Conservation (phyloP, 2,113 vertebrate genomes). For the Maylandia zebra region DNA sequence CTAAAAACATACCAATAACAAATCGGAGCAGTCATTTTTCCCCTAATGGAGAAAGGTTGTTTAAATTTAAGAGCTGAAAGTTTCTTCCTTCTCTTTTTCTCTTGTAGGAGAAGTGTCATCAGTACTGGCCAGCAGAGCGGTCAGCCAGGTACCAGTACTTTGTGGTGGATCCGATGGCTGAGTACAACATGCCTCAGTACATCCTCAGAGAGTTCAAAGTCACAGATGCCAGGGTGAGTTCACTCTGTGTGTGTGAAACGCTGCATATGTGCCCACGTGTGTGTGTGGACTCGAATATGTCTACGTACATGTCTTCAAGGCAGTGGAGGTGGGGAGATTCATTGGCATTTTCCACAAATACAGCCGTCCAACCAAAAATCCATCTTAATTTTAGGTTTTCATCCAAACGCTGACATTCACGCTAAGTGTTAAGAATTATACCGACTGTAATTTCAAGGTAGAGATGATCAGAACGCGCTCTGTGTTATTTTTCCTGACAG, state of each 20-base stretch:
- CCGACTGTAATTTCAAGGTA: slow-evolving; percentile 33
- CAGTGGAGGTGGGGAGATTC: neutral
- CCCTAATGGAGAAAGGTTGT: neutral
- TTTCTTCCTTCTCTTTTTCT: neutral
- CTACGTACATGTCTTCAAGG: neutral
- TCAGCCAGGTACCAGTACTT: slow-evolving; percentile 97
- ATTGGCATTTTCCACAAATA: slow-evolving; percentile 8
- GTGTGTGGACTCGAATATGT: neutral
- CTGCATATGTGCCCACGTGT: neutral
- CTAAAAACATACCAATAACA: neutral
- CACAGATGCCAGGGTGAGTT: slow-evolving; percentile 85
- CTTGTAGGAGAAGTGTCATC: slow-evolving; percentile 89
- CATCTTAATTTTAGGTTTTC: slow-evolving; percentile 22
- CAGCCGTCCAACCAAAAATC: slow-evolving; percentile 4
- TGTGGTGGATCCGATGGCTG: slow-evolving; percentile 95
- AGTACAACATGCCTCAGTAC: slow-evolving; percentile 98
- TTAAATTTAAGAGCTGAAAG: neutral
- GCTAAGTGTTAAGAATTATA: slow-evolving; percentile 24
- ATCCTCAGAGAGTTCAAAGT: slow-evolving; percentile 96
- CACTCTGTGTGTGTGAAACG: neutral
- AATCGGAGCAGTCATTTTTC: neutral
- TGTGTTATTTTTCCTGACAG: slow-evolving; percentile 49
- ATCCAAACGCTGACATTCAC: neutral
- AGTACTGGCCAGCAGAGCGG: slow-evolving; percentile 95
- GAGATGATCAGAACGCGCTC: slow-evolving; percentile 23